Evolutionary conservation across 2,113 vertebrate genomes (phyloP).

Genomic region (Empidonax traillii): DNA sequence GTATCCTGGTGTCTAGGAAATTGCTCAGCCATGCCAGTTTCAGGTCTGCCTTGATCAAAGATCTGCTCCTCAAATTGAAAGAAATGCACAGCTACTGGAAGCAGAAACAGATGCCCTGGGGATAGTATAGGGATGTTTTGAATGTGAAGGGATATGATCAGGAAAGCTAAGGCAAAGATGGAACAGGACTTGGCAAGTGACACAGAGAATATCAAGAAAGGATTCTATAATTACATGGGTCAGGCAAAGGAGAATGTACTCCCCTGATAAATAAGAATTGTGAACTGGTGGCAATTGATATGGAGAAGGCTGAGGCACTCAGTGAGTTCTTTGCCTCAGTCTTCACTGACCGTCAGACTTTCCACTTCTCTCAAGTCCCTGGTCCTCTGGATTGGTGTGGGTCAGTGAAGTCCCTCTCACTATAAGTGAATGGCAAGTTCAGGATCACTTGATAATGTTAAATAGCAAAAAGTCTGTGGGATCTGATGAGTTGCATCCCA

Average conservation of each 20-base stretch:
- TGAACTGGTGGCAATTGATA: not conserved
- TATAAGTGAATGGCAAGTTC: accelerated
- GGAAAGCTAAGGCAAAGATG: not conserved
- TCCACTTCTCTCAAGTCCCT: not conserved
- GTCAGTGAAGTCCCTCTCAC: not conserved
- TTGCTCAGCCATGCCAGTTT: too few species aligned
- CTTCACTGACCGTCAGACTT: not conserved
- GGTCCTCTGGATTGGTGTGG: not conserved
- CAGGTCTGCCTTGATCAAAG: not conserved
- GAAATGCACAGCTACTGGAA: not conserved
- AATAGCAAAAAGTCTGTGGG: not conserved
- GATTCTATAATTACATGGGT: not conserved
- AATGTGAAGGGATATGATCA: accelerated
- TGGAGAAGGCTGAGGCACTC: not conserved
- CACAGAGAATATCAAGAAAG: not conserved
- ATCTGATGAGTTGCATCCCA: not conserved
- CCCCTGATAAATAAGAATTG: not conserved
- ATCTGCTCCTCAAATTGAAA: not conserved
- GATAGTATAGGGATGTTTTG: not conserved
- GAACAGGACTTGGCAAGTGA: not conserved
- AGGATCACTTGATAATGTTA: not conserved
- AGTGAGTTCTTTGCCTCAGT: not conserved
- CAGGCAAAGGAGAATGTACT: not conserved
- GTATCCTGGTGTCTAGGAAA: not conserved
- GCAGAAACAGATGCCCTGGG: not conserved